Evolutionary conservation across 2,113 vertebrate species (phyloP).

Genomic region (Scomber japonicus): DNA sequence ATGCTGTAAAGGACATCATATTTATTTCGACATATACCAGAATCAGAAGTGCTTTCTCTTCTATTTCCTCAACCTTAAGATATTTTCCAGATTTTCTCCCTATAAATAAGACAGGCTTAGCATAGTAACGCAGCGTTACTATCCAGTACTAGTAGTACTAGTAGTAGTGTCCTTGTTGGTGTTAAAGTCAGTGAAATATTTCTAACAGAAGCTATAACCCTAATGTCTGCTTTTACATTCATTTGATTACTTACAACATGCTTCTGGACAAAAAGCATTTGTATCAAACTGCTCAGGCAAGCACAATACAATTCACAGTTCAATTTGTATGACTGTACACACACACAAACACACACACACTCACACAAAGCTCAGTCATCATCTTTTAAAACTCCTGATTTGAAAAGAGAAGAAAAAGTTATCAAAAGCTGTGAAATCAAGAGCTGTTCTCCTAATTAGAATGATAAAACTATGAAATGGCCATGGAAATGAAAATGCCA

Average conservation of each 20-base stretch:
- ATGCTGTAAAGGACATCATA: neutral
- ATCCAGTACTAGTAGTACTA: neutral
- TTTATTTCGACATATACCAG: neutral
- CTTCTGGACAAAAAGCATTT: slow-evolving; percentile 37
- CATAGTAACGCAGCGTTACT: neutral
- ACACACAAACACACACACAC: no score
- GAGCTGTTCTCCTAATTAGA: slow-evolving; percentile 30
- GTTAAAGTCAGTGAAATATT: slow-evolving; percentile 6
- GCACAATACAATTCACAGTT: slow-evolving; percentile 19
- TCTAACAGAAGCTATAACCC: neutral
- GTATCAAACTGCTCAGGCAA: slow-evolving; percentile 38
- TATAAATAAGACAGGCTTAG: neutral
- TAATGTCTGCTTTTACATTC: neutral
- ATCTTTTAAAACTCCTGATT: slow-evolving; percentile 31
- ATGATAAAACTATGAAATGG: slow-evolving; percentile 33
- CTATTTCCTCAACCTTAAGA: no score
- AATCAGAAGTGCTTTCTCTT: neutral
- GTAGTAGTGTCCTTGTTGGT: neutral
- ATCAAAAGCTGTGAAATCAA: slow-evolving; percentile 33
- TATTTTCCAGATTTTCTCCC: neutral
- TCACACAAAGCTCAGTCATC: neutral
- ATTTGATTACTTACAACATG: slow-evolving; percentile 21
- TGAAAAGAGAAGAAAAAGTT: neutral
- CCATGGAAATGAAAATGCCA: neutral
- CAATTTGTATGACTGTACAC: slow-evolving; percentile 19